Evolutionary conservation across 2,888 invertebrate genomes (phyloP).

Genomic region (Deladenus siricidicola): DNA sequence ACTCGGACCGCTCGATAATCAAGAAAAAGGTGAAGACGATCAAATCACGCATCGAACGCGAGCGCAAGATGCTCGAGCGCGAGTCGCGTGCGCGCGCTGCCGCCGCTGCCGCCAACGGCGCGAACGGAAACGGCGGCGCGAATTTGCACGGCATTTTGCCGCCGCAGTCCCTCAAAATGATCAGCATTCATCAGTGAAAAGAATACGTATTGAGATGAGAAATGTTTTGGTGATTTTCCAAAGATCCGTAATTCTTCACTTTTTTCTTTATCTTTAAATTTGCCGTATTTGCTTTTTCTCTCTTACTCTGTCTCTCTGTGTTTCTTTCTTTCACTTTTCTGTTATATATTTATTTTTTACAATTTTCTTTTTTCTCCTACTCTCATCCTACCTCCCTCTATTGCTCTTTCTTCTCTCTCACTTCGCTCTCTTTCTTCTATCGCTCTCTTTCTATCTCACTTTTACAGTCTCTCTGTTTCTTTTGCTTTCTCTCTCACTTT

Average conservation of each 20-base stretch:
- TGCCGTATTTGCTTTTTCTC: background rate
- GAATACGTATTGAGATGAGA: background rate
- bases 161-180: background rate
- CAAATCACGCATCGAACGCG: conserved; percentile 57
- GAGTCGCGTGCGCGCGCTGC: conserved; percentile 61
- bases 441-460: too few relatives aligned
- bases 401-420: too few relatives aligned
- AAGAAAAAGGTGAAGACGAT: conserved; percentile 60
- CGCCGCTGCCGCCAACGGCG: background rate
- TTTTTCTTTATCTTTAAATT: too few relatives aligned
- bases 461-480: too few relatives aligned
- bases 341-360: too few relatives aligned
- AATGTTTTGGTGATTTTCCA: too few relatives aligned
- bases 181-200: background rate
- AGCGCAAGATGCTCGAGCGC: conserved; percentile 69
- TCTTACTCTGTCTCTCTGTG: background rate
- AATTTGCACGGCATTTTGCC: background rate
- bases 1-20: conserved; percentile 57
- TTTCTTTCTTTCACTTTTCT: too few relatives aligned
- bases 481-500: too few relatives aligned
- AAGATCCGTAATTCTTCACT: too few relatives aligned
- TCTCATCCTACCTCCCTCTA: too few relatives aligned
- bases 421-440: too few relatives aligned
- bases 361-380: too few relatives aligned
- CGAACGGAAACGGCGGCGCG: background rate